Conservation (phyloP, 2,797 vertebrate species). For the Pelobates cultripes region DNA sequence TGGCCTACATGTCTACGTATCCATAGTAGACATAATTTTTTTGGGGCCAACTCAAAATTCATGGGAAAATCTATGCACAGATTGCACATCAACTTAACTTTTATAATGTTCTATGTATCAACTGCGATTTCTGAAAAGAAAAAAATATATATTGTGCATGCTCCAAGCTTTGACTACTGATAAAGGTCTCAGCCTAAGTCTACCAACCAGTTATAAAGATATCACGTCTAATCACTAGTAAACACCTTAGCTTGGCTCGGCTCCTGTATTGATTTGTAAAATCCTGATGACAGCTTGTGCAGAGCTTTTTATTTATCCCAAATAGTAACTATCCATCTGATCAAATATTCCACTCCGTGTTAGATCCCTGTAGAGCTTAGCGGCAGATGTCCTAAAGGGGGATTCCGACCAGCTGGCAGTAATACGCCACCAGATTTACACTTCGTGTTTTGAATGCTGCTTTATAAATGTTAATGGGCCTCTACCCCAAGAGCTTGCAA, state of each 20-base stretch:
- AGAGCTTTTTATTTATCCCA: constrained; percentile 44
- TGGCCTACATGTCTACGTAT: no score
- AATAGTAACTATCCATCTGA: constrained; percentile 45
- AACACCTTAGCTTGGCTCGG: constrained; percentile 31
- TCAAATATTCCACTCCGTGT: constrained; percentile 40
- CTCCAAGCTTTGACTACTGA: no score
- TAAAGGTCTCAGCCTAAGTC: no score
- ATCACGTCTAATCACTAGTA: background rate
- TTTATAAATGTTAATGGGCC: background rate
- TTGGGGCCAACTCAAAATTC: no score
- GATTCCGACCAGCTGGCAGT: constrained; percentile 20
- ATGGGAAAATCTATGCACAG: no score
- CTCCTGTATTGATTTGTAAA: constrained; percentile 29
- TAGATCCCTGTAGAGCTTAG: constrained; percentile 2
- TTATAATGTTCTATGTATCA: no score
- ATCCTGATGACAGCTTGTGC: constrained; percentile 16
- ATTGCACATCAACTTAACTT: no score
- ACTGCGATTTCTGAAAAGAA: no score
- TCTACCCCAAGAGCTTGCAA: constrained; percentile 5
- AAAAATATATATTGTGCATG: no score
- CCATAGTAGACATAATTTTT: no score
- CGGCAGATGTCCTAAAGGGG: constrained; percentile 21
- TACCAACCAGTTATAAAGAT: no score
- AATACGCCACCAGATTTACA: background rate
- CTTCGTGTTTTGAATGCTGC: background rate